phyloP scores from a whole-genome alignment of 2,797 vertebrate genomes.

The Cichlasoma orientale region DNA sequence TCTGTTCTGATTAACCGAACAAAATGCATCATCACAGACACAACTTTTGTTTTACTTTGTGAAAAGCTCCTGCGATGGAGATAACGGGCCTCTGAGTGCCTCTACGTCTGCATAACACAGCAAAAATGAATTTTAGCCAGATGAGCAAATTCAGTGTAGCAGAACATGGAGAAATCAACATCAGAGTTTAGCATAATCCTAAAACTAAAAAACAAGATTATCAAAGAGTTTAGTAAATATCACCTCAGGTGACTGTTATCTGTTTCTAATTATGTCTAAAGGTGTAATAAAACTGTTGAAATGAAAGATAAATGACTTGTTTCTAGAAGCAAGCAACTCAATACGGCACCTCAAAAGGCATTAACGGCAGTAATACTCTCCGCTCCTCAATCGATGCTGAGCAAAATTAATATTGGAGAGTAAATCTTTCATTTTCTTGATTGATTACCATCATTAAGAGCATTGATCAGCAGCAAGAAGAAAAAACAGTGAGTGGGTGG shows the following conservation, averaged over 20 bases:
- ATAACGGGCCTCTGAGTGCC: background rate
- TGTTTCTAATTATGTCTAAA: constrained; percentile 76
- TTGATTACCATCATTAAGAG: constrained; percentile 76
- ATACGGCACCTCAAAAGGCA: constrained; percentile 71
- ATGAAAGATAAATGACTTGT: constrained; percentile 78
- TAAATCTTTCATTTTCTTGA: constrained; percentile 80
- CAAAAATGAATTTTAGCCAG: background rate
- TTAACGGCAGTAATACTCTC: constrained; percentile 76
- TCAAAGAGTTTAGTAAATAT: constrained; percentile 65
- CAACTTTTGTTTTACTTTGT: background rate
- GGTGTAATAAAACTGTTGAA: constrained; percentile 72
- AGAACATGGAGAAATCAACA: constrained; percentile 14
- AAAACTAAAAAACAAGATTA: constrained; percentile 43
- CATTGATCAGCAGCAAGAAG: constrained; percentile 71
- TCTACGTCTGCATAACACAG: background rate
- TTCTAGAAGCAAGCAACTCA: constrained; percentile 72
- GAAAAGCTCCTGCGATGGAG: background rate
- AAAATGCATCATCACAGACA: background rate
- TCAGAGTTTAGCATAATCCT: constrained; percentile 43
- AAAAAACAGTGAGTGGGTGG: constrained; percentile 44
- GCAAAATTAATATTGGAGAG: constrained; percentile 79
- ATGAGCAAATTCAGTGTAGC: background rate
- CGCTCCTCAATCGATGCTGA: constrained; percentile 73
- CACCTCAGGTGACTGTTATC: constrained; percentile 71
- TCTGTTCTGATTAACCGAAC: background rate